A percentile compares a stretch with the other conserved stretches of the same genome.
These are phyloP conservation scores for Acipenser ruthenus DNA, from an alignment of 2,797 vertebrate genomes.

Conservation along the genomic window DNA sequence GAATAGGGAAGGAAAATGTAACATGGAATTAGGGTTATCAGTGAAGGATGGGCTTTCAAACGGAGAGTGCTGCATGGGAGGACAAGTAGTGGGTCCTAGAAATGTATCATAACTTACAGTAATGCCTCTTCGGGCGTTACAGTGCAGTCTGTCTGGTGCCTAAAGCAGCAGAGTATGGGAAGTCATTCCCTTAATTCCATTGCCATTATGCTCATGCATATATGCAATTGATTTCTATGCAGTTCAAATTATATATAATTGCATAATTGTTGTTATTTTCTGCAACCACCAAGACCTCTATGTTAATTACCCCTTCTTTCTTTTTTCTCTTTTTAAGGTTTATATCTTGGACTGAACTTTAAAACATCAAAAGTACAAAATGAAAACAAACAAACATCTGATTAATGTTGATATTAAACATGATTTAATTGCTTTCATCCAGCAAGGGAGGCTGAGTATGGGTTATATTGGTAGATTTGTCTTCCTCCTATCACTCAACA, in stretches of 20 bases:
- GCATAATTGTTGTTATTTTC: slow-evolving; percentile 3
- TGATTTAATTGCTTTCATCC: too few species aligned
- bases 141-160: not conserved
- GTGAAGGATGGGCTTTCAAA: slow-evolving; percentile 6
- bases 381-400: too few species aligned
- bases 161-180: not conserved
- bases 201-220: not conserved
- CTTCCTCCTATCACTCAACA: too few species aligned
- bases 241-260: slow-evolving; percentile 2
- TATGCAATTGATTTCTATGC: not conserved
- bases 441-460: too few species aligned
- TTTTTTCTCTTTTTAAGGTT: not conserved
- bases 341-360: too few species aligned
- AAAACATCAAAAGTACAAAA: too few species aligned
- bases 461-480: too few species aligned
- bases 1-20: slow-evolving; percentile 4
- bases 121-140: too few species aligned
- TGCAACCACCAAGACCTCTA: not conserved
- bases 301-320: not conserved
- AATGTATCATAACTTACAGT: too few species aligned
- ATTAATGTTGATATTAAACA: too few species aligned
- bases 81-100: too few species aligned
- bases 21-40: not conserved
- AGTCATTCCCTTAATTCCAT: too few species aligned
- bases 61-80: slow-evolving; percentile 9